phyloP scores from a whole-genome alignment of 2,797 vertebrate species.

The Momotus momota region DNA sequence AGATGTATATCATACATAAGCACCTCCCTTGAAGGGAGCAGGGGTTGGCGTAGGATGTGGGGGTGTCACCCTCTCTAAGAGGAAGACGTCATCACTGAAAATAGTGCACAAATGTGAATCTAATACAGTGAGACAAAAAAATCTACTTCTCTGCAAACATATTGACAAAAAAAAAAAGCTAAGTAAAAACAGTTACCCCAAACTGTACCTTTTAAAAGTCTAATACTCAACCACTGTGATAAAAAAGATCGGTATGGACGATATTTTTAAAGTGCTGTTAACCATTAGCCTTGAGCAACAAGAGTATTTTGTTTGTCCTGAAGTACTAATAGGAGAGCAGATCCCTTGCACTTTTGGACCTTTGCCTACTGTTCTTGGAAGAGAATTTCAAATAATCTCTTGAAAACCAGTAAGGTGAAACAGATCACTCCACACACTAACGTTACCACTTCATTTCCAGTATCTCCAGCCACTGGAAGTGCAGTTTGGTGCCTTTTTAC shows the following conservation, averaged over 20 bases:
- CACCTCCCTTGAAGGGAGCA: background rate
- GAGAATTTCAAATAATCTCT: background rate
- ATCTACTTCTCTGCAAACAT: background rate
- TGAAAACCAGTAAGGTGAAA: background rate
- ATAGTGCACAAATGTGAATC: background rate
- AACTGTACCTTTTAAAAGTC: background rate
- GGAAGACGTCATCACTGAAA: background rate
- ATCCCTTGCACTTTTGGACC: background rate
- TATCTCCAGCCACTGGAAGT: background rate
- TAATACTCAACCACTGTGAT: background rate
- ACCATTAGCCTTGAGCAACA: background rate
- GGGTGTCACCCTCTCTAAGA: background rate
- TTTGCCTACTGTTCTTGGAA: background rate
- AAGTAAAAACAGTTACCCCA: background rate
- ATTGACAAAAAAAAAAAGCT: background rate
- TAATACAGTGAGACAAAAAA: background rate
- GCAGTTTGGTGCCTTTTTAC: background rate
- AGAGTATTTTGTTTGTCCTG: background rate
- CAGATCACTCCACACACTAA: background rate
- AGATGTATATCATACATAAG: accelerated
- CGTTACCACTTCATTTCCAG: background rate
- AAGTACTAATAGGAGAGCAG: background rate
- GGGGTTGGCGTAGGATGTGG: background rate
- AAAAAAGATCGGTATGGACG: background rate
- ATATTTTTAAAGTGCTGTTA: background rate